phyloP scores from a whole-genome alignment of 1,140 invertebrate genomes.

The Penaeus chinensis region DNA sequence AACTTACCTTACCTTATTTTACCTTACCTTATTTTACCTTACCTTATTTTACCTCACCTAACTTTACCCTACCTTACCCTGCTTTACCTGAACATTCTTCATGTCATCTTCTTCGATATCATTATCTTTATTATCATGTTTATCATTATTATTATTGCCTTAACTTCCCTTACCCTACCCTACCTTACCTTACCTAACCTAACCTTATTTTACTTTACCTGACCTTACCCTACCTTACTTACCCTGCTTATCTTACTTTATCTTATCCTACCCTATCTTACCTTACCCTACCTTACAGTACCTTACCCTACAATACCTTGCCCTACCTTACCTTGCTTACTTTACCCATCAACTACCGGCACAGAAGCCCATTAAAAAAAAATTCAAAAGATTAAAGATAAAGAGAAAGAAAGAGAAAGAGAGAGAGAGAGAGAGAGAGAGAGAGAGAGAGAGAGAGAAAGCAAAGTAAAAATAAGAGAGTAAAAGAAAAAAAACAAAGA shows the following conservation, averaged over 20 bases:
- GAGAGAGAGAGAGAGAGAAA: too few species aligned
- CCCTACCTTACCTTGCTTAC: not conserved
- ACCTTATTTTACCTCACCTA: not conserved
- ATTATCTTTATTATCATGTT: not conserved
- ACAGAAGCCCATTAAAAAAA: too few species aligned
- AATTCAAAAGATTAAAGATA: too few species aligned
- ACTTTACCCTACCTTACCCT: not conserved
- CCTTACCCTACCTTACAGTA: not conserved
- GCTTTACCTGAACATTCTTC: not conserved
- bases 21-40: too few species aligned
- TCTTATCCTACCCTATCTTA: not conserved
- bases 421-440: too few species aligned
- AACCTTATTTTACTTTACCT: not conserved
- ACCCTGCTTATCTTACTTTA: conserved; percentile 13
- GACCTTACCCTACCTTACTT: not conserved
- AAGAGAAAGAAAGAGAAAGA: too few species aligned
- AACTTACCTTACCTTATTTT: too few species aligned
- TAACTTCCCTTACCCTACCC: conserved; percentile 5
- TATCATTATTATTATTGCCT: not conserved
- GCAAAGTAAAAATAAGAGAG: too few species aligned
- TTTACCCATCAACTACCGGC: not conserved
- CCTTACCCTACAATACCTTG: not conserved
- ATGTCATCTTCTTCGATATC: not conserved
- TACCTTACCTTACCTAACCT: not conserved
- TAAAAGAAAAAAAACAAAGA: too few species aligned